A percentile compares a stretch with the other conserved stretches of the same genome.
phyloP scores from a whole-genome alignment of 2,797 vertebrate species.

The Uromys caudimaculatus region DNA sequence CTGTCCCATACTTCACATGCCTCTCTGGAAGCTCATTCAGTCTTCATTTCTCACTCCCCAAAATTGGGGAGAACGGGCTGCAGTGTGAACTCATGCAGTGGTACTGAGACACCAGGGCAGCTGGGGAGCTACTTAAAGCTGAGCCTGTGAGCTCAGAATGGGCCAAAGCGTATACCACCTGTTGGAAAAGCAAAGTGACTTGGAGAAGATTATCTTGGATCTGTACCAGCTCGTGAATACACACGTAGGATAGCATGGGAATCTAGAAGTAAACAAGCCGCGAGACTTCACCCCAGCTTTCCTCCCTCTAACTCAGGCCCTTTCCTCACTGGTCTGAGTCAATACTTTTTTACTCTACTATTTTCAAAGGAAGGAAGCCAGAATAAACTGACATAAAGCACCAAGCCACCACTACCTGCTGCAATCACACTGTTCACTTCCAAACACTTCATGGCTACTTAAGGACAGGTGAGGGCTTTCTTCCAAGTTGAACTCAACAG shows the following conservation, averaged over 20 bases:
- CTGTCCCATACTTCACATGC: background rate
- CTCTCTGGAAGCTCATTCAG: background rate
- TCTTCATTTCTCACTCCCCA: background rate
- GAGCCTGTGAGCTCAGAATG: background rate
- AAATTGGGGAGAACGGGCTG: background rate
- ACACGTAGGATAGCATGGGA: background rate
- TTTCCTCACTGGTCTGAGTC: constrained; percentile 32
- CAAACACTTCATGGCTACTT: constrained; percentile 55
- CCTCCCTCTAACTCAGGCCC: constrained; percentile 53
- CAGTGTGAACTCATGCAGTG: background rate
- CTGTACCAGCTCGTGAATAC: background rate
- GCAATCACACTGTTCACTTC: constrained; percentile 17
- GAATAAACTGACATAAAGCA: constrained; percentile 52
- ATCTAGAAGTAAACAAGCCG: constrained; percentile 45
- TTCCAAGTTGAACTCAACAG: background rate
- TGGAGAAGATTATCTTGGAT: constrained; percentile 11
- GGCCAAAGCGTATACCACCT: background rate
- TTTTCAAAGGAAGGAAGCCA: constrained; percentile 63
- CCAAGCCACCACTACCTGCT: constrained; percentile 16
- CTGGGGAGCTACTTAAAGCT: background rate
- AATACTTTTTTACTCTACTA: constrained; percentile 44
- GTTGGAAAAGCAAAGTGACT: constrained; percentile 43
- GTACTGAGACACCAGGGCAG: background rate
- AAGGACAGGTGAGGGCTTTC: background rate
- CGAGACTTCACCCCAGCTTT: background rate